phyloP scores from a whole-genome alignment of 2,888 invertebrate species.

The Nomada fabriciana region DNA sequence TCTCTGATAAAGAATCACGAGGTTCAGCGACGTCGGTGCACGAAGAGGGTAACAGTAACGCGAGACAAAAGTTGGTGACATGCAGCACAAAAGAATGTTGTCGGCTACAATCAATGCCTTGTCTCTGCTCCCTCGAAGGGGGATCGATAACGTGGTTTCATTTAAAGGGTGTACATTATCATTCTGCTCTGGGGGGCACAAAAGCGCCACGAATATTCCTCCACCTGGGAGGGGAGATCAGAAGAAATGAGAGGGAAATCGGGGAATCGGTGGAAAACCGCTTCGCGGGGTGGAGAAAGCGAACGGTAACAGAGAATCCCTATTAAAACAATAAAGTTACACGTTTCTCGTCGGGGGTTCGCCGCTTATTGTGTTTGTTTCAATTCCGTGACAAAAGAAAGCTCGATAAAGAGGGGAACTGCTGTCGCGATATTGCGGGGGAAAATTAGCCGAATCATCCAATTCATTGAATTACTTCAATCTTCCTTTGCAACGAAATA shows the following conservation, averaged over 20 bases:
- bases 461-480: too few relatives aligned
- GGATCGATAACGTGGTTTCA: conserved; percentile 45
- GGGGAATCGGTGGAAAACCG: conserved; percentile 23
- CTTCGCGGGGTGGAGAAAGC: not conserved
- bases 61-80: conserved; percentile 35
- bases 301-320: conserved; percentile 26
- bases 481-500: too few relatives aligned
- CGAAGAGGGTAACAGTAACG: not conserved
- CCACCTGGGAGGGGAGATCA: conserved; percentile 13
- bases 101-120: conserved; percentile 33
- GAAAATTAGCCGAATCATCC: not conserved
- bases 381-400: conserved; percentile 50
- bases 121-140: conserved; percentile 5
- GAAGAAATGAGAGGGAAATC: conserved; percentile 34
- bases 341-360: conserved; percentile 53
- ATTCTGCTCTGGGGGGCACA: conserved; percentile 10
- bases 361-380: conserved; percentile 68
- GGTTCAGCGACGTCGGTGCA: not conserved
- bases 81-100: conserved; percentile 47
- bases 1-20: too few relatives aligned
- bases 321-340: conserved; percentile 69
- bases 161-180: conserved; percentile 48
- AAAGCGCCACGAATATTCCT: conserved; percentile 11
- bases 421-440: not conserved
- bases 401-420: conserved; percentile 22